A percentile compares a stretch with the other conserved stretches of the same genome.
phyloP scores from a whole-genome alignment of 1,140 invertebrate genomes.

The Mesaphorura yosii region DNA sequence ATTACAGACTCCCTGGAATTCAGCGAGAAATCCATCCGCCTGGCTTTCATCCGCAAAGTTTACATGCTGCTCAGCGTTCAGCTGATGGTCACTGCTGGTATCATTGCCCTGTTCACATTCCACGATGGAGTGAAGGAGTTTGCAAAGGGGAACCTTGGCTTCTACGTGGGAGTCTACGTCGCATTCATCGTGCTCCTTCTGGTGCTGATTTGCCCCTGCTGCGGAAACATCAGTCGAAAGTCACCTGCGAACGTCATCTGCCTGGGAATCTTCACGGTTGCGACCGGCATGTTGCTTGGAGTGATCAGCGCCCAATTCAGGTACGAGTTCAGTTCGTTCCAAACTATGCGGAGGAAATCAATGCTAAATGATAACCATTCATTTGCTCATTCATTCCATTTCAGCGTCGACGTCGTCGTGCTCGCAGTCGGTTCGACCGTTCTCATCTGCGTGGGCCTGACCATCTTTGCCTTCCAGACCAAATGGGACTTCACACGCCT shows the following conservation, averaged over 20 bases:
- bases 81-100: conserved; percentile 40
- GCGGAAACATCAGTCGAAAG: conserved; percentile 62
- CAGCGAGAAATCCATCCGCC: conserved; percentile 56
- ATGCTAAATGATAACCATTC: conserved; percentile 49
- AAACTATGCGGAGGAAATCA: conserved; percentile 60
- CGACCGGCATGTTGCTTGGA: conserved; percentile 63
- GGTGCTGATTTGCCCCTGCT: conserved; percentile 76
- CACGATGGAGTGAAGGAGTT: conserved; percentile 36
- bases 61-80: conserved; percentile 44
- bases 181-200: conserved; percentile 68
- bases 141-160: conserved; percentile 25
- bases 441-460: conserved; percentile 41
- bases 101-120: conserved; percentile 42
- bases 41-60: conserved; percentile 58
- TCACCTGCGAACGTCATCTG: conserved; percentile 82
- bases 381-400: too few species aligned
- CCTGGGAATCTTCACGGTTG: conserved; percentile 66
- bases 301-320: conserved; percentile 49
- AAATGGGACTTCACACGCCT: conserved; percentile 41
- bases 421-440: conserved; percentile 38
- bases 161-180: conserved; percentile 52
- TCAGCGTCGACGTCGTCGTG: conserved; percentile 33
- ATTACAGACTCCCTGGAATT: too few species aligned
- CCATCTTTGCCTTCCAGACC: conserved; percentile 43
- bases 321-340: too few species aligned